Evolutionary conservation across 2,888 invertebrate species (phyloP), one percentile per base, ranked within the genome.

Genomic region (Diarsia rubi): DNA sequence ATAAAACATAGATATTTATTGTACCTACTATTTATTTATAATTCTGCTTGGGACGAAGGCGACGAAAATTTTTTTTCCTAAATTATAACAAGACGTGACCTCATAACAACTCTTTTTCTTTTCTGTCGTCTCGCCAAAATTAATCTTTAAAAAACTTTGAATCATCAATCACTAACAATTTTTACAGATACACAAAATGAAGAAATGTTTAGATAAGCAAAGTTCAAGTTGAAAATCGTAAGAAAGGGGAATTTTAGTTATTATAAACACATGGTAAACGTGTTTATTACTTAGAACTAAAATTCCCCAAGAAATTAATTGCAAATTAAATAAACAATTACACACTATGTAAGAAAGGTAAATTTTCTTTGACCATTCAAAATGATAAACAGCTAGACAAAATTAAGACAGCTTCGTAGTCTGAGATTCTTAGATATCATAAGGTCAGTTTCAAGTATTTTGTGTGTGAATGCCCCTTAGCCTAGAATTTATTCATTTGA

Each of bases 81-180:
- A 79, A 69, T 54, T 49, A 54, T 45, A 47, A 54, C 19, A 2
- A 14, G 66, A 68, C 82, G 45, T 78, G 65, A 42, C 69, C 82
- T 69, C 24, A 12, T 44, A n/a, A 19, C n/a, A 44, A 44, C 44
- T 24, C 47, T 60, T 59, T 79, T 57, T 45, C 42, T n/a, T 65
- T 42, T 24, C 16, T 47, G 11, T 21, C 21, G n/a, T 27, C 62
- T 42, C 4, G 16, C 31, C 37, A 14, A 68, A 49, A 37, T 11
- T 19, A 65, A 63, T 31, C 54, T 62, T 57, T 73, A 24, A 64
- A 64, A 65, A 79, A 75, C 3, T 60, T 79, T 68, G 12, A 27
- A 47, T 47, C 79, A 83, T 81, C 31, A 83, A 81, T 80, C 78
- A 68, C 59, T 57, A 82, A 42, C 4, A 63, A 45, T 44, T 57